These are phyloP conservation scores for Trachelus tabidus DNA, from an alignment of 2,888 invertebrate species.

Conservation along the genomic window DNA sequence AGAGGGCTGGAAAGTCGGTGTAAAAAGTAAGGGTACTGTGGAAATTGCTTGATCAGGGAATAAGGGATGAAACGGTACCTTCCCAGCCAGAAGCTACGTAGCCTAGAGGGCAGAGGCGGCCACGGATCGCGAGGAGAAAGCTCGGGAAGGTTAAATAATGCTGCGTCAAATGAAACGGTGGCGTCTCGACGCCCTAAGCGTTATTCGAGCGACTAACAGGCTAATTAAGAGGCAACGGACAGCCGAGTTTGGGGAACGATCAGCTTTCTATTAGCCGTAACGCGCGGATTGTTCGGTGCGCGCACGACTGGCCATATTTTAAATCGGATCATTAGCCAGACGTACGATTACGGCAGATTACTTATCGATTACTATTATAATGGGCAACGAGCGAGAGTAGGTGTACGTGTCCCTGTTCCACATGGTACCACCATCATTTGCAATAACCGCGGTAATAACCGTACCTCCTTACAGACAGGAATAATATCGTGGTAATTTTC, in stretches of 20 bases:
- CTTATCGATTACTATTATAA: conserved; percentile 57
- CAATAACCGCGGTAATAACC: conserved; percentile 57
- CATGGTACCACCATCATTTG: conserved; percentile 49
- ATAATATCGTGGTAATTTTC: conserved; percentile 48
- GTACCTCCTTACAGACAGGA: conserved; percentile 47
- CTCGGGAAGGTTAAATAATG: neutral
- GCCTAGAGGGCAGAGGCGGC: neutral
- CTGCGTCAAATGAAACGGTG: neutral
- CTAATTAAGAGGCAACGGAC: neutral
- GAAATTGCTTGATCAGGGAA: neutral
- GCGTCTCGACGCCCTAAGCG: neutral
- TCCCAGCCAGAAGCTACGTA: neutral
- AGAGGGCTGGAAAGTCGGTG: neutral
- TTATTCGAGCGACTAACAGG: neutral
- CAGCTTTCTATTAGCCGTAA: neutral
- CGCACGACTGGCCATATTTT: conserved; percentile 33
- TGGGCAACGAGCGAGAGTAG: conserved; percentile 31
- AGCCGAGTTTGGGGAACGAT: neutral
- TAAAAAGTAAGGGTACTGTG: neutral
- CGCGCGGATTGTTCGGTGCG: neutral
- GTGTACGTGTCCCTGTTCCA: conserved; percentile 27
- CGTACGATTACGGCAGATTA: conserved; percentile 52
- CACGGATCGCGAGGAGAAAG: neutral
- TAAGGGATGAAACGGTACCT: neutral
- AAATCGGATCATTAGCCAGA: conserved; percentile 46